A percentile compares a stretch with the other conserved stretches of the same genome.
These are phyloP conservation scores for Augiades crinisus DNA, from an alignment of 2,888 invertebrate species.

Conservation along the genomic window DNA sequence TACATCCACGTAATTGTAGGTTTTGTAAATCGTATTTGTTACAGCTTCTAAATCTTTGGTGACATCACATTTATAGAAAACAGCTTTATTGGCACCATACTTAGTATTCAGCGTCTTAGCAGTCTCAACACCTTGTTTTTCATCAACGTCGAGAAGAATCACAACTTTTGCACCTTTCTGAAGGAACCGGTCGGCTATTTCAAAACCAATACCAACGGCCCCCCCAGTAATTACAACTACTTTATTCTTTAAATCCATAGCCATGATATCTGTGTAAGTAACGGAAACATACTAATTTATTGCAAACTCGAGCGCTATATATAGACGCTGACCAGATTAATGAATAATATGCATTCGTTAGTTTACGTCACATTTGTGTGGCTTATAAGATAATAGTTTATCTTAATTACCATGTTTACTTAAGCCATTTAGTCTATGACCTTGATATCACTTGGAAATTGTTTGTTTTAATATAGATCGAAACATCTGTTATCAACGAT, in stretches of 20 bases:
- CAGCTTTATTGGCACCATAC: slow-evolving; percentile 59
- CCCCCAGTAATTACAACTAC: slow-evolving; percentile 71
- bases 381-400: too few species aligned
- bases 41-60: slow-evolving; percentile 62
- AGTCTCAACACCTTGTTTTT: slow-evolving; percentile 45
- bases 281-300: not conserved
- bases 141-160: slow-evolving; percentile 41
- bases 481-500: too few species aligned
- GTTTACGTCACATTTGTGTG: too few species aligned
- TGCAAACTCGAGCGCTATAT: not conserved
- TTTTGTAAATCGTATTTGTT: slow-evolving; percentile 47
- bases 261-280: slow-evolving; percentile 23
- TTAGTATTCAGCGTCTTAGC: slow-evolving; percentile 53
- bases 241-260: slow-evolving; percentile 36
- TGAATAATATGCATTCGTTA: too few species aligned
- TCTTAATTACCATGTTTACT: too few species aligned
- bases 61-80: slow-evolving; percentile 71
- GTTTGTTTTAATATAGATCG: too few species aligned
- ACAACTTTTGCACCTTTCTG: slow-evolving; percentile 49
- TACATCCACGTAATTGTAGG: slow-evolving; percentile 60
- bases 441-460: too few species aligned
- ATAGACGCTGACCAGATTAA: too few species aligned
- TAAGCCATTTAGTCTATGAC: too few species aligned
- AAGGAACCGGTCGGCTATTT: slow-evolving; percentile 64
- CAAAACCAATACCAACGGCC: slow-evolving; percentile 75